A percentile compares a stretch with the other conserved stretches of the same genome.
Evolutionary conservation across 2,113 vertebrate genomes (phyloP).

Genomic region (Trogon surrucura): DNA sequence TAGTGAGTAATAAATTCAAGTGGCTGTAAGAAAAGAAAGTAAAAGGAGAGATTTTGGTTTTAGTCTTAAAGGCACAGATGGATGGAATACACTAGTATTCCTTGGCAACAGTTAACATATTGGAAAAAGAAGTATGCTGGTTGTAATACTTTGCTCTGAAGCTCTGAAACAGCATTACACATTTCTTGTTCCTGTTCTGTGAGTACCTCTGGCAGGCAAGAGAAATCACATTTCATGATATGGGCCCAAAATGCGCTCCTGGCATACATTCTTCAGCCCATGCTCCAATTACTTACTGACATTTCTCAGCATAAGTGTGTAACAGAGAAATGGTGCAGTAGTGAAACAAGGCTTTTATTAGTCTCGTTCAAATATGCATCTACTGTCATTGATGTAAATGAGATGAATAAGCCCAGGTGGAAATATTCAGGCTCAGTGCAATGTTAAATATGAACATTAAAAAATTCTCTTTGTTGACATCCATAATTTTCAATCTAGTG

Average conservation of each 20-base stretch:
- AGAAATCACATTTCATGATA: background rate
- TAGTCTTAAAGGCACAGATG: background rate
- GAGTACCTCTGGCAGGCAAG: background rate
- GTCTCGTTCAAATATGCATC: background rate
- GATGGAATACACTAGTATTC: background rate
- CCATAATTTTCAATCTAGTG: background rate
- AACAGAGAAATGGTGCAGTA: background rate
- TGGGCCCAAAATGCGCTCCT: background rate
- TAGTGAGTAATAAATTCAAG: background rate
- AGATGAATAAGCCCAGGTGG: background rate
- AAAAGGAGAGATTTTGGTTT: background rate
- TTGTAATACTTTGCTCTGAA: background rate
- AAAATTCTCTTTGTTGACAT: background rate
- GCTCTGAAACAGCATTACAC: background rate
- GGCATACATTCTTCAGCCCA: background rate
- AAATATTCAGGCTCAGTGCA: background rate
- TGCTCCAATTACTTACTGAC: background rate
- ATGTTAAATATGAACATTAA: slow-evolving; percentile 6
- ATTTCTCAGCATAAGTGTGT: background rate
- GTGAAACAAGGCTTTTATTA: background rate
- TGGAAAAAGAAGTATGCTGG: background rate
- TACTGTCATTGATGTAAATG: background rate
- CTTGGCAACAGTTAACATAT: background rate
- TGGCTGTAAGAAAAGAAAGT: background rate
- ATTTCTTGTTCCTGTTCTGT: background rate